phyloP scores from a whole-genome alignment of 2,888 invertebrate species.

The Sinotaia quadrata region DNA sequence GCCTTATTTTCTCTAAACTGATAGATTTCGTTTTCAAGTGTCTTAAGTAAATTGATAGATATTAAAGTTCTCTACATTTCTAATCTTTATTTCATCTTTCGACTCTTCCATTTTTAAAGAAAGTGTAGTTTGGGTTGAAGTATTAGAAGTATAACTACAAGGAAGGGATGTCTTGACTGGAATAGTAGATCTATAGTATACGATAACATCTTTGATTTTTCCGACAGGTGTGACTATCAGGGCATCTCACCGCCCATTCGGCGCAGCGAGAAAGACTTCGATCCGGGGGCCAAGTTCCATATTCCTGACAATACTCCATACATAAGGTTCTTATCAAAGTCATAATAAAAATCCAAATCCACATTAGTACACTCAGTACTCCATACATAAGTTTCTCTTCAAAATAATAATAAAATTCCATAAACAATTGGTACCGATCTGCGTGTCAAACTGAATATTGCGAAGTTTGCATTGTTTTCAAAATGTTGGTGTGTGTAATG shows the following conservation, averaged over 20 bases:
- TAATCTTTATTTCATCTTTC: no score
- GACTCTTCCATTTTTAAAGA: no score
- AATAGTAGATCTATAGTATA: not conserved
- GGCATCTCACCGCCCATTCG: constrained; percentile 64
- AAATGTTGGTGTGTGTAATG: not conserved
- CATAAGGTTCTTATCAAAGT: constrained; percentile 57
- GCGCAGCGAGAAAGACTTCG: constrained; percentile 59
- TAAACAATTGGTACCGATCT: not conserved
- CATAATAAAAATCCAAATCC: no score
- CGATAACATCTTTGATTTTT: not conserved
- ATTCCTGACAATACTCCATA: constrained; percentile 62
- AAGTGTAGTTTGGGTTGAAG: not conserved
- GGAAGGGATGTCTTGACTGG: not conserved
- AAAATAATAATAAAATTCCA: not conserved
- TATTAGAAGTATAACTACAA: not conserved
- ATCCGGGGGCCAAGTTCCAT: constrained; percentile 66
- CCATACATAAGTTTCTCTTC: no score
- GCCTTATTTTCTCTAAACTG: no score
- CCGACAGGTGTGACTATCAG: constrained; percentile 63
- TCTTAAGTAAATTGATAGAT: no score
- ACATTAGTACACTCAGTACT: no score
- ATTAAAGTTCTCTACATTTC: no score
- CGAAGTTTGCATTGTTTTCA: not conserved
- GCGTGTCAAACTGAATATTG: not conserved
- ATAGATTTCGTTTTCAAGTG: no score